Evolutionary conservation across 1,140 invertebrate genomes (phyloP).

Genomic region (Drosophila mayri): DNA sequence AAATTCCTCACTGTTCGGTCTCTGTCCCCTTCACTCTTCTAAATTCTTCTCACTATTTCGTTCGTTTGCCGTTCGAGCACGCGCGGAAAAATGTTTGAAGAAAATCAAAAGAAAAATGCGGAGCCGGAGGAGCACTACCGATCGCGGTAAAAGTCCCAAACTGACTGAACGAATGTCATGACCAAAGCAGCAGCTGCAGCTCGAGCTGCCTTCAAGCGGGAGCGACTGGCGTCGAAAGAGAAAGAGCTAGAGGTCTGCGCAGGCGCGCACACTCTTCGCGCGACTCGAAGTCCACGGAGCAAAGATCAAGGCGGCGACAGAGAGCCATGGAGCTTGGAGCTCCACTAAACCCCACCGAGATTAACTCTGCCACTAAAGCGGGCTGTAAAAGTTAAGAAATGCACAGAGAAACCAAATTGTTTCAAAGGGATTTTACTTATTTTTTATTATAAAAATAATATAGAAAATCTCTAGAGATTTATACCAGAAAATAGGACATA

Average conservation of each 20-base stretch:
- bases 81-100: conserved; percentile 26
- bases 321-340: conserved; percentile 6
- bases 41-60: conserved; percentile 30
- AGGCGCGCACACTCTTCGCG: conserved; percentile 33
- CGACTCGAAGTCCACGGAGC: conserved; percentile 17
- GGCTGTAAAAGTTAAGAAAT: conserved; percentile 15
- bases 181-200: conserved; percentile 61
- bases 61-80: conserved; percentile 55
- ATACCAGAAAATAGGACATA: background rate
- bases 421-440: background rate
- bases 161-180: conserved; percentile 84
- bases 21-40: conserved; percentile 16
- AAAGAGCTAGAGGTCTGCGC: conserved; percentile 32
- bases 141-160: conserved; percentile 72
- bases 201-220: conserved; percentile 1
- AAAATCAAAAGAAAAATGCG: conserved; percentile 6
- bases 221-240: conserved; percentile 9
- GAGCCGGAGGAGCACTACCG: conserved; percentile 53
- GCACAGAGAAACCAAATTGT: conserved; percentile 9
- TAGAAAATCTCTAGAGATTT: background rate
- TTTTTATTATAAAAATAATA: background rate
- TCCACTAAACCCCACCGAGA: conserved; percentile 28
- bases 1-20: conserved; percentile 57
- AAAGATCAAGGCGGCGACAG: conserved; percentile 25
- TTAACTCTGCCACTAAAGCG: conserved; percentile 18